These are phyloP conservation scores for Agrotis ipsilon DNA, from an alignment of 2,888 invertebrate species.

Conservation along the genomic window DNA sequence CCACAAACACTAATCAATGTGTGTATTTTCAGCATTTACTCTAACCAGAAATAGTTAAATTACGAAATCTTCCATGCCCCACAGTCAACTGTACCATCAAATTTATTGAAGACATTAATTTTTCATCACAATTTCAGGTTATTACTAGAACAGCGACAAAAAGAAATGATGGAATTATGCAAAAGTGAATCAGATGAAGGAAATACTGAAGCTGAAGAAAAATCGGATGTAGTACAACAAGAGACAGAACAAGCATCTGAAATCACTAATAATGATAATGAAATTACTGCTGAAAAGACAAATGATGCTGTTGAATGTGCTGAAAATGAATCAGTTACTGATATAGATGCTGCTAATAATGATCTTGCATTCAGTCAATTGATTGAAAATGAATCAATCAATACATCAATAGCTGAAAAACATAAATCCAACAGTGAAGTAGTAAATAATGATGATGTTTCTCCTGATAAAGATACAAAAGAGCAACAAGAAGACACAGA, in stretches of 20 bases:
- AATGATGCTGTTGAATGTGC: constrained; percentile 13
- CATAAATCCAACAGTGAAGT: constrained; percentile 24
- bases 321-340: constrained; percentile 2
- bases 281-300: constrained; percentile 13
- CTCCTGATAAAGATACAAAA: not conserved
- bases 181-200: constrained; percentile 91
- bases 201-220: constrained; percentile 46
- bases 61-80: too few relatives aligned
- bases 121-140: constrained; percentile 86
- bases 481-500: constrained; percentile 22
- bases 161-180: constrained; percentile 94
- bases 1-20: too few relatives aligned
- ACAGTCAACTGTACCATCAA: too few relatives aligned
- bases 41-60: too few relatives aligned
- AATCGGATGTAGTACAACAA: constrained; percentile 27
- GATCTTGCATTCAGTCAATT: constrained; percentile 29
- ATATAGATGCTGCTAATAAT: constrained; percentile 25
- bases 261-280: constrained; percentile 9
- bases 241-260: constrained; percentile 17
- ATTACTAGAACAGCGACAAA: constrained; percentile 93
- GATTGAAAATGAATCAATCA: constrained; percentile 28
- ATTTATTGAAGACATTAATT: not conserved
- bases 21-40: too few relatives aligned
- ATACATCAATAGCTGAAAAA: constrained; percentile 16
- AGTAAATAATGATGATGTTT: constrained; percentile 28